Base-by-base conservation (phyloP, 2,797 vertebrate genomes). In the Zenarchopterus dispar region DNA sequence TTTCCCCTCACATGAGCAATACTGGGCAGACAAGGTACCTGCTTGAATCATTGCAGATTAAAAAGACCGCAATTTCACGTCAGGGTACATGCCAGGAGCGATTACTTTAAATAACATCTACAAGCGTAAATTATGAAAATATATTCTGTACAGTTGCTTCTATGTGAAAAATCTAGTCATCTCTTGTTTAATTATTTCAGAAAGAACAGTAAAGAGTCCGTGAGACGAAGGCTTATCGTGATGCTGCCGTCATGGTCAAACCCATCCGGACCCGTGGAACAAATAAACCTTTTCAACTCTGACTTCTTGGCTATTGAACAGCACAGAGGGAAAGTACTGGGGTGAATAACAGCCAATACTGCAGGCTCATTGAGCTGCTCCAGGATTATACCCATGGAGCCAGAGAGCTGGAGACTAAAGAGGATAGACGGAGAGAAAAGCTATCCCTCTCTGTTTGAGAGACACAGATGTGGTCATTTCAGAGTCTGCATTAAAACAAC, bases 281-380 rank as follows among this genome's bases (percentile, higher is more conserved):
- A 83, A 81, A 84, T 67, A 78, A 72, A 65, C 41, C 66, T 43
- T 88, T 72, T 74, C 75, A 66, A 73, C 75, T 81, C 78, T 36
- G 52, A 70, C 65, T 69, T 70, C 70, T 67, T 71, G 73, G 73
- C 68, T 75, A 74, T 70, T 80, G 79, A 84, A 77, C 80, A 64
- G 69, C 59, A 48, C 43, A 59, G 67, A 73, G 60, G 56, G 76
- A 82, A 78, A 59, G 62, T 82, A 75, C 53, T 69, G 76, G 73
- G 84, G 82, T 84, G 81, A 90, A 81, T 88, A 87, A 88, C 80
- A 67, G 72, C 46, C 53, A 50, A 60, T 69, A 72, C 51, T 72
- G 64, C 24, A 42, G 73, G 53, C 44, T 73, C 75, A 82, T 73
- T 84, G 76, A 82, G 69, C 72, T 66, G 67, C 65, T 78, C 23